Base-by-base conservation (phyloP, 2,797 vertebrate species). In the Gymnothorax javanicus region DNA sequence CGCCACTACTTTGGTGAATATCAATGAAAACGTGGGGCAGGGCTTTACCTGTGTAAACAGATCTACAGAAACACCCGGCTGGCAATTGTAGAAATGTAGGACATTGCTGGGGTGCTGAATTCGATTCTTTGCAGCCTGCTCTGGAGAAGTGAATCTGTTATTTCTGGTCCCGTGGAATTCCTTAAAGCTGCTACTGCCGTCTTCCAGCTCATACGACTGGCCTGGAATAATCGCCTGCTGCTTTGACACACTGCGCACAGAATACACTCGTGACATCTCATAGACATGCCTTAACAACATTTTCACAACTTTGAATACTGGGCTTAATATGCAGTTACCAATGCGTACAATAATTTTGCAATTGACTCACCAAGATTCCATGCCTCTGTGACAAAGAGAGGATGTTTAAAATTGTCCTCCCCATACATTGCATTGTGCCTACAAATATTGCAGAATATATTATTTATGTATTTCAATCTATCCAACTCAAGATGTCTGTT, bases 171-270 rank as follows among this genome's bases (percentile, higher is more conserved):
- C 97, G 0, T 97, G 97, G 94, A 98, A 99, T 86, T 98, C 98
- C 92, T 99, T 98, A 90, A 98, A 99, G 93, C 98, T 98, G 92
- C 95, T 97, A 7, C 95, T 97, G 59, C 97, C 97, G 0, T 99
- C 98, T 88, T 98, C 97, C 12, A 99, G 92, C 85, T 97, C 97
- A 0, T 98, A 99, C 0, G 97, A 98, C 93, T 98, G 98, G 1
- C 98, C 97, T 0, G 97, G 97, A 92, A 99, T 98, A 82, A 99
- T 98, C n/a, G 97, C 97, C 90, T 97, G 98, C 88, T 98, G 97
- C 94, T 99, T 98, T 8, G 97, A 98, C 75, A 98, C 97, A 23
- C 97, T 98, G 89, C 0, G 57, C 71, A 85, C 58, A 79, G 77
- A 83, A 2, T 9, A 23, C 71, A 17, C 15, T 17, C 11, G 7